Conservation (phyloP, 2,113 vertebrate genomes). For the Girardinichthys multiradiatus region DNA sequence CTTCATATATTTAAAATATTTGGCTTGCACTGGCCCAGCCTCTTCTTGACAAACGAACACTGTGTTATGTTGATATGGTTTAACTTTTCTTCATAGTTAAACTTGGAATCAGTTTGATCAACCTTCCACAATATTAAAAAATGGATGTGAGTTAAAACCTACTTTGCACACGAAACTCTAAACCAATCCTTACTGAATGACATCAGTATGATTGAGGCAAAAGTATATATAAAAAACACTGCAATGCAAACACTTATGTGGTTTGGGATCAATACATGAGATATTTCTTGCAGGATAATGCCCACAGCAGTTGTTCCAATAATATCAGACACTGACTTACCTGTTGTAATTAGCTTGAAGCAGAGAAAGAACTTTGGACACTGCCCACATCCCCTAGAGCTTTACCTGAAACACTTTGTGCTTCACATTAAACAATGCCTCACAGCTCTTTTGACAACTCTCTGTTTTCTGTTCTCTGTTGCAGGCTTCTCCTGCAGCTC, state of each 20-base stretch:
- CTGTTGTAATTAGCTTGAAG: constrained; percentile 20
- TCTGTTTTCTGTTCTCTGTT: constrained; percentile 47
- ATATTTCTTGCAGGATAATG: background rate
- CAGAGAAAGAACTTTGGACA: background rate
- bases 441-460: constrained; percentile 20
- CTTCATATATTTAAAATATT: background rate
- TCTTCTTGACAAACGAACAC: background rate
- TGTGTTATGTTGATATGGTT: background rate
- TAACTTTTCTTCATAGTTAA: background rate
- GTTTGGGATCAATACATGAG: background rate
- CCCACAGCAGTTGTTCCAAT: constrained; percentile 4
- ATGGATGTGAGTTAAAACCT: background rate
- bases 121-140: background rate
- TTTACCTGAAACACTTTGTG: background rate
- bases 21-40: background rate
- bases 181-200: background rate
- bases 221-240: background rate
- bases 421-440: constrained; percentile 24
- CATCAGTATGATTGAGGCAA: background rate
- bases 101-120: background rate
- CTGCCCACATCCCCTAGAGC: background rate
- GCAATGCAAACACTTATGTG: background rate
- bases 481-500: constrained; percentile 89
- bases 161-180: background rate
- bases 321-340: constrained; percentile 17